A percentile compares a stretch with the other conserved stretches of the same genome.
Evolutionary conservation across 2,797 vertebrate species (phyloP).

Genomic region (Somateria mollissima): DNA sequence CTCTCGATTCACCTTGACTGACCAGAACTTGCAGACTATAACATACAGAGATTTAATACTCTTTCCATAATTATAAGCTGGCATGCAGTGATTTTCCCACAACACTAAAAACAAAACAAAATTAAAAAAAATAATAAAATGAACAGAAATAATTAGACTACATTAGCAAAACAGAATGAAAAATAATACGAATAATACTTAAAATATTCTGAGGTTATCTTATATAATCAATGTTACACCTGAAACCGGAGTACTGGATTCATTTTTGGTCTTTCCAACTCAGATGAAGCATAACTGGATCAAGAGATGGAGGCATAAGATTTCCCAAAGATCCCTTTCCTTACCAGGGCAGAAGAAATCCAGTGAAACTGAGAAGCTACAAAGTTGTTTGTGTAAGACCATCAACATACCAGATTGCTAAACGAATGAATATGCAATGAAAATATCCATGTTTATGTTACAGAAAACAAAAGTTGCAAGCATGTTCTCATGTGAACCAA

Average conservation of each 20-base stretch:
- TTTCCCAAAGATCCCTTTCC: background rate
- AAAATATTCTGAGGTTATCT: background rate
- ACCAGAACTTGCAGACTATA: background rate
- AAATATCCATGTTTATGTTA: background rate
- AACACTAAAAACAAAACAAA: background rate
- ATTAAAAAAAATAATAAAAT: too few relatives aligned
- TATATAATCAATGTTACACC: background rate
- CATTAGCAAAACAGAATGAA: background rate
- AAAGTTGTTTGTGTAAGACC: background rate
- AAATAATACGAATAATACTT: background rate
- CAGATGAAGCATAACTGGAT: background rate
- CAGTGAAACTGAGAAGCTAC: background rate
- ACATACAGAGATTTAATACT: background rate
- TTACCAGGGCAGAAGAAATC: background rate
- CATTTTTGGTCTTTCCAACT: background rate
- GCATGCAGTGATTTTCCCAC: background rate
- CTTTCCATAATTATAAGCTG: background rate
- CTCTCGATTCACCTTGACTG: background rate
- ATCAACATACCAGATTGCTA: background rate
- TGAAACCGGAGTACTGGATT: background rate
- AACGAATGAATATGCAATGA: background rate
- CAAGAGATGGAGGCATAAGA: background rate
- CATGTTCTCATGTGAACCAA: background rate
- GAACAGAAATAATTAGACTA: too few relatives aligned
- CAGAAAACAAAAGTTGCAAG: background rate